phyloP scores from a whole-genome alignment of 2,888 invertebrate species.

The Lithosia quadra region DNA sequence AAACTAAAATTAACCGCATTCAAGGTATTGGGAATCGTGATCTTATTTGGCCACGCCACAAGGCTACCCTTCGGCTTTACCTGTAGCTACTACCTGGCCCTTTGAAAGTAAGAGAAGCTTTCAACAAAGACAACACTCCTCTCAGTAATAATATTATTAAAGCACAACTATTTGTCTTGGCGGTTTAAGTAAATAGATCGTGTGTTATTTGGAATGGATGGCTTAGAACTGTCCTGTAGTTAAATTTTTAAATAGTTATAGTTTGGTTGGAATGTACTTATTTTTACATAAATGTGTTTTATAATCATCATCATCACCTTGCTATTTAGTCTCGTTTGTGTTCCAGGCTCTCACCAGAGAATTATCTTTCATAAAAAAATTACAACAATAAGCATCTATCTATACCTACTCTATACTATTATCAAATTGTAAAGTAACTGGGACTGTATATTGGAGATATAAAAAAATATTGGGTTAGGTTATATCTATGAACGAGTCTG shows the following conservation, averaged over 20 bases:
- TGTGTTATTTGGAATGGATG: constrained; percentile 6
- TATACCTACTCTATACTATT: no score
- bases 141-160: constrained; percentile 44
- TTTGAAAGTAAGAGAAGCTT: constrained; percentile 36
- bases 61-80: constrained; percentile 29
- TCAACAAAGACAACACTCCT: constrained; percentile 53
- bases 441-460: no score
- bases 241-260: neutral
- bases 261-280: neutral
- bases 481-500: no score
- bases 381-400: no score
- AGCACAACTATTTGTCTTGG: constrained; percentile 46
- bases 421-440: no score
- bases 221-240: neutral
- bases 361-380: no score
- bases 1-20: neutral
- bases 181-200: constrained; percentile 21
- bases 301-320: neutral
- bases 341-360: no score
- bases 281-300: no score
- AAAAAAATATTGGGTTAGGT: no score
- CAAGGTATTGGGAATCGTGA: constrained; percentile 18
- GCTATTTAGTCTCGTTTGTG: neutral
- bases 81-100: constrained; percentile 44
- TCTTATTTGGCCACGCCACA: constrained; percentile 2